Evolutionary conservation across 2,888 invertebrate species (phyloP).

Genomic region (Perizoma affinitatum): DNA sequence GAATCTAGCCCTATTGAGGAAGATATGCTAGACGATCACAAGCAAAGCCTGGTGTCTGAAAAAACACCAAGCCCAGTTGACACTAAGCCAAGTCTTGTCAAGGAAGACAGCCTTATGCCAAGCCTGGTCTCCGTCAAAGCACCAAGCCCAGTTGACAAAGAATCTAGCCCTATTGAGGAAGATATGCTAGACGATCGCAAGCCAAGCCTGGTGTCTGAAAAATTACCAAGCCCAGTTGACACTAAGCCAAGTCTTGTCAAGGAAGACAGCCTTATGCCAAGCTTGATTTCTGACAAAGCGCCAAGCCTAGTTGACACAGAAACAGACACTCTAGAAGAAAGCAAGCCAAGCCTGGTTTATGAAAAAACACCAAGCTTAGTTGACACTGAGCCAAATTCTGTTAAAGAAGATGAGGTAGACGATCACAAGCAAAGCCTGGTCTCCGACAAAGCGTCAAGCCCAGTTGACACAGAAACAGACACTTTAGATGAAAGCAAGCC

Average conservation of each 20-base stretch:
- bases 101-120: slow-evolving; percentile 4
- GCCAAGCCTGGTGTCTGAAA: neutral
- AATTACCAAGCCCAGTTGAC: slow-evolving; percentile 7
- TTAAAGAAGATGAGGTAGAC: slow-evolving; percentile 4
- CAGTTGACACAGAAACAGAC: slow-evolving; percentile 26
- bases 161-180: slow-evolving; percentile 20
- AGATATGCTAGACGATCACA: neutral
- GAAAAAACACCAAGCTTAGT: slow-evolving; percentile 4
- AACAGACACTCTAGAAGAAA: slow-evolving; percentile 26
- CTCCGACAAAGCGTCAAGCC: slow-evolving; percentile 9
- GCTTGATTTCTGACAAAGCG: slow-evolving; percentile 7
- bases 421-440: slow-evolving; percentile 5
- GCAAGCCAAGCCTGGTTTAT: no score
- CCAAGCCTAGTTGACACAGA: slow-evolving; percentile 23
- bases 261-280: slow-evolving; percentile 4
- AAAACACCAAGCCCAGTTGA: slow-evolving; percentile 21
- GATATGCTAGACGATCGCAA: slow-evolving; percentile 31
- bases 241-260: slow-evolving; percentile 15
- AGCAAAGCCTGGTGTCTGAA: slow-evolving; percentile 1
- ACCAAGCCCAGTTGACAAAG: slow-evolving; percentile 22
- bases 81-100: slow-evolving; percentile 12
- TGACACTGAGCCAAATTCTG: slow-evolving; percentile 9
- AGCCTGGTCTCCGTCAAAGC: slow-evolving; percentile 10
- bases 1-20: slow-evolving; percentile 17
- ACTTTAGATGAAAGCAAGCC: no score